Evolutionary conservation across 2,888 invertebrate genomes (phyloP).

Genomic region (Lasioglossum malachurum): DNA sequence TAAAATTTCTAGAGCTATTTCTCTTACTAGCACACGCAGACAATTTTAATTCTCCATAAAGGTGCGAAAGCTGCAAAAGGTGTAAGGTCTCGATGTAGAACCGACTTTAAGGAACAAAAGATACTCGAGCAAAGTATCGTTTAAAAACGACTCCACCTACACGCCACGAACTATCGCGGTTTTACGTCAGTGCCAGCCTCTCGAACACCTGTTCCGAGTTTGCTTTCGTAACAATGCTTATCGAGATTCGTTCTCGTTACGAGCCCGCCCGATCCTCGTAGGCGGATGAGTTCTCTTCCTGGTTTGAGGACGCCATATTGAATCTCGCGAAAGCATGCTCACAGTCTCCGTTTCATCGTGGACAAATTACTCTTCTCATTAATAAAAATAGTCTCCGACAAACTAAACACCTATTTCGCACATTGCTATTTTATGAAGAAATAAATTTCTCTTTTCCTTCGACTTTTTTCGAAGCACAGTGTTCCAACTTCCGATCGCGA

Average conservation of each 20-base stretch:
- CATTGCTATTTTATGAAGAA: no score
- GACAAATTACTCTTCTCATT: background rate
- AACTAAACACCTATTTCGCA: no score
- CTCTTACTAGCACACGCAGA: no score
- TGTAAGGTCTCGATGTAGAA: background rate
- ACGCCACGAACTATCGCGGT: conserved; percentile 27
- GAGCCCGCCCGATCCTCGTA: conserved; percentile 38
- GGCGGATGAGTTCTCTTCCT: conserved; percentile 65
- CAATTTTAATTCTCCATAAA: no score
- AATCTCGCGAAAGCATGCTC: background rate
- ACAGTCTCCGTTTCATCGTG: background rate
- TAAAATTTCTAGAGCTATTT: no score
- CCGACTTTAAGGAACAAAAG: background rate
- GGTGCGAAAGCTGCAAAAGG: no score
- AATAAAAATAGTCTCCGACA: no score
- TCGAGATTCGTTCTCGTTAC: conserved; percentile 56
- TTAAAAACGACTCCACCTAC: conserved; percentile 23
- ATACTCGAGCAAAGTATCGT: background rate
- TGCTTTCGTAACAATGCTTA: conserved; percentile 63
- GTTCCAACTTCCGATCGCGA: no score
- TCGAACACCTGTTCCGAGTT: conserved; percentile 61
- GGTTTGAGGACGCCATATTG: conserved; percentile 32
- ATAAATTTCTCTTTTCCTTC: background rate
- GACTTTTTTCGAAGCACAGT: background rate
- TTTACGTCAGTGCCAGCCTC: conserved; percentile 32